A percentile compares a stretch with the other conserved stretches of the same genome.
phyloP scores from a whole-genome alignment of 2,113 vertebrate species.

The Crotophaga sulcirostris region DNA sequence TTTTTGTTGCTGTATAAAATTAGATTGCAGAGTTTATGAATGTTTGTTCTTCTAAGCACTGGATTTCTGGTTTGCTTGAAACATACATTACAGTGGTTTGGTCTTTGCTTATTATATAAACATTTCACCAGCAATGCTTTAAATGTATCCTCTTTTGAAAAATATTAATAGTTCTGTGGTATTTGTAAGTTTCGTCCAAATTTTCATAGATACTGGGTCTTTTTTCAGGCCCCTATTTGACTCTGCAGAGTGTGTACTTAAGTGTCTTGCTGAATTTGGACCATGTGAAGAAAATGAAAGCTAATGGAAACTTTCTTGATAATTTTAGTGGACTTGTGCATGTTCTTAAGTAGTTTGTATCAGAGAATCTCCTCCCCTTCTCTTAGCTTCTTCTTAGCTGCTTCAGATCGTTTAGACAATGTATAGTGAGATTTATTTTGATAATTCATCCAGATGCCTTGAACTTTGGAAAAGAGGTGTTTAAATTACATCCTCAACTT shows the following conservation, averaged over 20 bases:
- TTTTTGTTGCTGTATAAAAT: constrained; percentile 77
- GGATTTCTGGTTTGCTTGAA: constrained; percentile 59
- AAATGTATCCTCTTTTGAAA: background rate
- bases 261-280: background rate
- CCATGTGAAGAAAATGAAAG: background rate
- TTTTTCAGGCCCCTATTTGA: background rate
- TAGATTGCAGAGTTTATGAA: constrained; percentile 75
- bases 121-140: background rate
- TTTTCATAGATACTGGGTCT: background rate
- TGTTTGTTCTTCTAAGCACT: constrained; percentile 73
- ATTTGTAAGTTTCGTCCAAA: background rate
- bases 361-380: background rate
- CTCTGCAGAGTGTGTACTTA: background rate
- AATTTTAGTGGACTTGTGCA: background rate
- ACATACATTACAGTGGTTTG: constrained; percentile 29
- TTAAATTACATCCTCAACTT: background rate
- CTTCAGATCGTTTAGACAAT: background rate
- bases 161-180: background rate
- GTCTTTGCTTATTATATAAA: background rate
- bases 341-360: accelerated
- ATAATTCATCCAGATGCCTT: background rate
- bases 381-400: background rate
- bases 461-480: background rate
- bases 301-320: background rate
- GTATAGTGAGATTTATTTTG: background rate